Evolutionary conservation across 2,888 invertebrate species (phyloP), one percentile per base, ranked within the genome.

Genomic region (Tipula unca): DNA sequence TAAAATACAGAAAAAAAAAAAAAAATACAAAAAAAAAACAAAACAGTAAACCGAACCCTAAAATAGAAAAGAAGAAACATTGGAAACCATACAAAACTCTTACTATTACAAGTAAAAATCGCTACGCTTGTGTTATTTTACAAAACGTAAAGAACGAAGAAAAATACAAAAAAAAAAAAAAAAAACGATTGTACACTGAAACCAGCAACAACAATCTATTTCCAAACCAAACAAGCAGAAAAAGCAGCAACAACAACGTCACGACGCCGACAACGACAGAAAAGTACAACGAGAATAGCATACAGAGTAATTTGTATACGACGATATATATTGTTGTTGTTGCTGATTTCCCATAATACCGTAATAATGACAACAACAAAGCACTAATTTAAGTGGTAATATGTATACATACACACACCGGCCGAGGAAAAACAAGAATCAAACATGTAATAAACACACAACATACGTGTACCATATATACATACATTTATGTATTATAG

Each of bases 71-170:
- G 69, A 69, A 69, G 69, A 69, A 69, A 69, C 69, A 69, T 69
- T 69, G 69, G 69, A 69, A 69, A 69, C 69, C 69, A 69, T 69
- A 69, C 69, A 69, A 69, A 69, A 69, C 69, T 69, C 69, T 69
- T 69, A 69, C 69, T 69, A 69, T 69, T 69, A 69, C 83, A 83
- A 83, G 83, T 83, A 32, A 83, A 83, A 83, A 83, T 83, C 83
- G 83, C 83, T 83, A 83, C 83, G 83, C 83, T 83, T 83, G 83
- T 83, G 83, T 83, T 83, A 83, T 83, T 83, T 83, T 83, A 83
- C 83, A 69, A 69, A 69, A 69, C 69, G 69, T 69, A 69, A 69
- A 69, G 69, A 69, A 69, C 25, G 69, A 69, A 69, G 69, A 69
- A 69, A 69, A 25, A 69, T 25, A 48, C n/a, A 48, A 48, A 48